A percentile compares a stretch with the other conserved stretches of the same genome.
phyloP scores from a whole-genome alignment of 2,888 invertebrate species.

The Trissonchulus sp. region DNA sequence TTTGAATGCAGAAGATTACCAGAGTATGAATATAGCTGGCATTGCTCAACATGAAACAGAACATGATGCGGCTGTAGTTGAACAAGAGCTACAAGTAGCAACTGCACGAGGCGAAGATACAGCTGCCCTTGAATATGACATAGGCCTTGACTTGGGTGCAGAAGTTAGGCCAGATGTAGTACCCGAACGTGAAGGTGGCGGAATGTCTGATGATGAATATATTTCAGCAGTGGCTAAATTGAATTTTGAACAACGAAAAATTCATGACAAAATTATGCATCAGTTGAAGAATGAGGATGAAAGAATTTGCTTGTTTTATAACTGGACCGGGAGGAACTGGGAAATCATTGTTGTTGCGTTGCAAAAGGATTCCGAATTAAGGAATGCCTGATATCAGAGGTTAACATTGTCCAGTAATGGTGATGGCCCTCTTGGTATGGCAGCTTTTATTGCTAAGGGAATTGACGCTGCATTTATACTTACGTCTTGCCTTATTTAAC shows the following conservation, averaged over 20 bases:
- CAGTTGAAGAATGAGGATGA: not conserved
- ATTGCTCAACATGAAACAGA: too few relatives aligned
- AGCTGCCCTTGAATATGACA: too few relatives aligned
- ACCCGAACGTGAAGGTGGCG: too few relatives aligned
- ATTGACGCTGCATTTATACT: constrained; percentile 34
- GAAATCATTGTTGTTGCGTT: constrained; percentile 34
- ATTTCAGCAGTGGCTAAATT: not conserved
- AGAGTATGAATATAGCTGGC: too few relatives aligned
- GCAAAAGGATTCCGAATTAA: not conserved
- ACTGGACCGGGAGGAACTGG: constrained; percentile 36
- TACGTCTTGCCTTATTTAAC: constrained; percentile 27
- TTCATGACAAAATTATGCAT: not conserved
- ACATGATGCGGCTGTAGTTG: too few relatives aligned
- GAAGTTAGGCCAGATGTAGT: too few relatives aligned
- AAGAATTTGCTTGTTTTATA: constrained; percentile 26
- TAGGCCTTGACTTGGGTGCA: too few relatives aligned
- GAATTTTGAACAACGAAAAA: not conserved
- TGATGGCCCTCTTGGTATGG: constrained; percentile 36
- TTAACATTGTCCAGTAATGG: not conserved
- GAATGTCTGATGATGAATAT: not conserved
- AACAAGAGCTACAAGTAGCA: too few relatives aligned
- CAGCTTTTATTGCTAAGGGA: constrained; percentile 34
- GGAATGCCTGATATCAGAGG: not conserved
- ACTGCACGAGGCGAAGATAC: too few relatives aligned
- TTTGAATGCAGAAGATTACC: too few relatives aligned